Evolutionary conservation across 1,140 invertebrate genomes (phyloP).

Genomic region (Drosophila bocqueti): DNA sequence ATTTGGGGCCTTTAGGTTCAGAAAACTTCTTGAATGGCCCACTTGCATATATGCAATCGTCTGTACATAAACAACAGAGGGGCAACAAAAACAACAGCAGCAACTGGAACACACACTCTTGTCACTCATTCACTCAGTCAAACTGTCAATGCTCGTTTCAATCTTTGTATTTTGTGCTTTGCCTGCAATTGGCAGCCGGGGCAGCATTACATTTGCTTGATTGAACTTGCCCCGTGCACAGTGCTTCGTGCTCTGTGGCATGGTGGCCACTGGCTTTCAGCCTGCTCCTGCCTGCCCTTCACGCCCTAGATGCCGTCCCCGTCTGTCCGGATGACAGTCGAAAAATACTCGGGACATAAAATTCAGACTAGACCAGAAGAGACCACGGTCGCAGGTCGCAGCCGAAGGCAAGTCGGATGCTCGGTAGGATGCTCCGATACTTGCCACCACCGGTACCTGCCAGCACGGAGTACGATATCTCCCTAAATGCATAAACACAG

Average conservation of each 20-base stretch:
- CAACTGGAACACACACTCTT: constrained; percentile 44
- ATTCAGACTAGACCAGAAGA: constrained; percentile 25
- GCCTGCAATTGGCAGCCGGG: constrained; percentile 71
- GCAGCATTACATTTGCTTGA: constrained; percentile 77
- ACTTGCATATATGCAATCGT: constrained; percentile 54
- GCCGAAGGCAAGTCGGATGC: constrained; percentile 18
- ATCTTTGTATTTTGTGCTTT: constrained; percentile 74
- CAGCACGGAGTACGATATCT: constrained; percentile 2
- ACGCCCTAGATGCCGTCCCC: background rate
- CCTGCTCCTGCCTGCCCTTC: background rate
- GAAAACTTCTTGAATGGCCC: constrained; percentile 22
- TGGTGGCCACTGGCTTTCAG: constrained; percentile 6
- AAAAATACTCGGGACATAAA: constrained; percentile 49
- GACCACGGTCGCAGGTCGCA: constrained; percentile 7
- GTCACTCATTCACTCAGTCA: constrained; percentile 74
- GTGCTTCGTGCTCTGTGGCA: background rate
- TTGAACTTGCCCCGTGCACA: constrained; percentile 59
- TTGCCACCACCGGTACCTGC: constrained; percentile 45
- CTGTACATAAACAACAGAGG: constrained; percentile 51
- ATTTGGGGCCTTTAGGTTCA: background rate
- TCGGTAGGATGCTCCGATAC: constrained; percentile 15
- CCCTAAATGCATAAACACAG: constrained; percentile 66
- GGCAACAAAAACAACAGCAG: constrained; percentile 15
- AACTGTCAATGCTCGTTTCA: constrained; percentile 74
- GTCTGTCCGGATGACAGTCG: constrained; percentile 16